Evolutionary conservation across 2,113 vertebrate species (phyloP), one percentile per base, ranked within the genome.

Genomic region (Myiozetetes cayanensis): DNA sequence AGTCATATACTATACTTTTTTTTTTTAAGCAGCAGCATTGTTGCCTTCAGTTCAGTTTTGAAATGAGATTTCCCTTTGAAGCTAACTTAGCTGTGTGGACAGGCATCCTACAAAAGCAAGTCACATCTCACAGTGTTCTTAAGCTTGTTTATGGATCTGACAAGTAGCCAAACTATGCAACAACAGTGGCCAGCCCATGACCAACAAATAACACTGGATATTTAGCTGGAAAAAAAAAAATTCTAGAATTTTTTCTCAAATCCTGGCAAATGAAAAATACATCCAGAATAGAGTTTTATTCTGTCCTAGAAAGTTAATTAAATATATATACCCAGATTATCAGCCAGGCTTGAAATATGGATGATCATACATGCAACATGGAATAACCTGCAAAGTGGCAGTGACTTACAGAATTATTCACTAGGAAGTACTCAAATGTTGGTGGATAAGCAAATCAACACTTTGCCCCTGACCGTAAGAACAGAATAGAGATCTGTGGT

Each of bases 31-130:
- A 94, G 20, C 37, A 85, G n/a, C 35, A 87, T 50, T 72, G 44
- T 20, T 91, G 22, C 37, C 66, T 76, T 92, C 83, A 70, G 10
- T 88, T 91, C 46, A 61, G 76, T 94, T 93, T 78, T 79, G 50
- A 88, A 41, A 76, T 35, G 35, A 88, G 59, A 77, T 91, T 94
- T 83, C 83, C 83, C 63, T 73, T 58, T 49, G n/a, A 93, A 90
- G 79, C 14, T 73, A 73, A 88, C 33, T 76, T 66, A 73, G 50
- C 49, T 76, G 10, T 43, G 55, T 8, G 18, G 17, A 30, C 50
- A 80, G 43, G 37, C 77, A 77, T 19, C 59, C 63, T 83, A 77
- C 35, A 92, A 77, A 90, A 22, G 12, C 22, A 67, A 62, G 49
- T 49, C 63, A 79, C 27, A 85, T 44, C 59, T 66, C 71, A 80